phyloP scores from a whole-genome alignment of 2,113 vertebrate species.

The Cynopterus brachyotis region DNA sequence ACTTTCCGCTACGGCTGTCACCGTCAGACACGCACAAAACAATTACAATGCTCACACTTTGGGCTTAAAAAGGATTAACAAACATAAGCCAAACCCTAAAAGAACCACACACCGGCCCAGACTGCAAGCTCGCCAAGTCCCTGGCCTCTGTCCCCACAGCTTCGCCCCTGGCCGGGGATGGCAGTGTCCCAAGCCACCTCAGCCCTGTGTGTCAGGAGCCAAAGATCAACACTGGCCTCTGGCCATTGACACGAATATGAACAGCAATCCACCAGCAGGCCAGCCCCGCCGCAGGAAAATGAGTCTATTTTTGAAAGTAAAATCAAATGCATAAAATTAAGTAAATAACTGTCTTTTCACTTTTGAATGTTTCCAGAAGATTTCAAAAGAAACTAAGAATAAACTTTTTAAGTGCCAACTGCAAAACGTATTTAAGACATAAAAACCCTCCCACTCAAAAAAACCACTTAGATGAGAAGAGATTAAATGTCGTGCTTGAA shows the following conservation, averaged over 20 bases:
- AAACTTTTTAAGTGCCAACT: not conserved
- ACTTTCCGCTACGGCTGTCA: not conserved
- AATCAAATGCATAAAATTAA: not conserved
- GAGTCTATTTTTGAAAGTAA: not conserved
- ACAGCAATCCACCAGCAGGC: not conserved
- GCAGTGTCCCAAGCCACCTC: accelerated
- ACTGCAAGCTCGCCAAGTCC: not conserved
- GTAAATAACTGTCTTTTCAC: not conserved
- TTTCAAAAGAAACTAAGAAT: not conserved
- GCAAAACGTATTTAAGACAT: not conserved
- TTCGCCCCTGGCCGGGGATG: accelerated
- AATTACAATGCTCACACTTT: too few relatives aligned
- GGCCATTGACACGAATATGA: not conserved
- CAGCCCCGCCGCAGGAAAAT: not conserved
- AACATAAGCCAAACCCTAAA: not conserved
- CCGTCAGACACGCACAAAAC: too few relatives aligned
- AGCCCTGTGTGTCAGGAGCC: not conserved
- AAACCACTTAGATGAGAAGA: not conserved
- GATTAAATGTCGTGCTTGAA: accelerated
- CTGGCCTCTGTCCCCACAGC: not conserved
- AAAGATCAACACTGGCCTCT: not conserved
- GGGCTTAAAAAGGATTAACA: not conserved
- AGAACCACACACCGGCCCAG: too few relatives aligned
- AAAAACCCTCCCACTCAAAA: not conserved
- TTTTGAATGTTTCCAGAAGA: not conserved